Percentiles rank a stretch among this genome's conserved stretches.
Conservation (phyloP, 2,113 vertebrate species). For the Sterna hirundo region DNA sequence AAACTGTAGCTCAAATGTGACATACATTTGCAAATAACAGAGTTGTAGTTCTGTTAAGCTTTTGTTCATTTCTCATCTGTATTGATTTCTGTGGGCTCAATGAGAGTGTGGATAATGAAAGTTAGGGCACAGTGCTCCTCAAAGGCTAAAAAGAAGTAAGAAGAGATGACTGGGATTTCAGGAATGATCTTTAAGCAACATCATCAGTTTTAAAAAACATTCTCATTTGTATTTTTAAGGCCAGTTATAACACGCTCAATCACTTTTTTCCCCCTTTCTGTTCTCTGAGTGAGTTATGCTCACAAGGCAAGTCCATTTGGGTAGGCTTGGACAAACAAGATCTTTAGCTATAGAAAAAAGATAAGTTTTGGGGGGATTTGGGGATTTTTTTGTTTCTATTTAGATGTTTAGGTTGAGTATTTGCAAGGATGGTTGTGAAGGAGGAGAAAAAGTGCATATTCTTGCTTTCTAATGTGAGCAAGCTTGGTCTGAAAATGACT, state of each 20-base stretch:
- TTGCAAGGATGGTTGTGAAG: background rate
- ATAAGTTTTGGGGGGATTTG: too few relatives aligned
- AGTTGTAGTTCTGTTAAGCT: background rate
- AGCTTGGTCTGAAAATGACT: background rate
- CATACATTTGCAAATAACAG: background rate
- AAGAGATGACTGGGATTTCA: background rate
- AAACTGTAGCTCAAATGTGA: background rate
- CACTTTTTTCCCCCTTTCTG: background rate
- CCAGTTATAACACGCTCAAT: background rate
- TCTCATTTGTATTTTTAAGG: background rate
- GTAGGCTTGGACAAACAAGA: background rate
- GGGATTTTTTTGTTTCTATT: background rate
- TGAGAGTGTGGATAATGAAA: background rate
- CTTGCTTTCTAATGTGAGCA: background rate
- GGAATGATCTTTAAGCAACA: background rate
- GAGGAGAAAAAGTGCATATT: background rate
- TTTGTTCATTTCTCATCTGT: background rate
- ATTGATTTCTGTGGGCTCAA: background rate
- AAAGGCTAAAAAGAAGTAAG: background rate
- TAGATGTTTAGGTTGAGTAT: background rate
- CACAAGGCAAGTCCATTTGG: background rate
- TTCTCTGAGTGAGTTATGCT: background rate
- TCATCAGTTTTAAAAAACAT: background rate
- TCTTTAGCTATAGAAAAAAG: background rate
- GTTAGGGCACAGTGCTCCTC: background rate